Percentiles rank a stretch among this genome's conserved stretches.
phyloP scores from a whole-genome alignment of 2,888 invertebrate genomes.

The Lacanobia wlatinum region DNA sequence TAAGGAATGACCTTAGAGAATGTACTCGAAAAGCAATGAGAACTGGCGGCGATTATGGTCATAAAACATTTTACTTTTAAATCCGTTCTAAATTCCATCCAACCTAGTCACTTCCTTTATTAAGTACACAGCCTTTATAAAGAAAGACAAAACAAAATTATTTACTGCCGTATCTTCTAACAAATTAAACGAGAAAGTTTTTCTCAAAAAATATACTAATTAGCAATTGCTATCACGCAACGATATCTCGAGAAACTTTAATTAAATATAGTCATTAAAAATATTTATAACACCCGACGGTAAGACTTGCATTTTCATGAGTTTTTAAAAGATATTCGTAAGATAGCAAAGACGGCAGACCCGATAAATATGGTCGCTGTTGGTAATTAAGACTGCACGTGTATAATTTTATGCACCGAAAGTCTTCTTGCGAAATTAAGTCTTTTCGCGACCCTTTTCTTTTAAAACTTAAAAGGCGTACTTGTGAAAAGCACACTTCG shows the following conservation, averaged over 20 bases:
- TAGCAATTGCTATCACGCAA: slow-evolving; percentile 74
- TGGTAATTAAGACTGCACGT: slow-evolving; percentile 42
- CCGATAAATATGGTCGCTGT: slow-evolving; percentile 50
- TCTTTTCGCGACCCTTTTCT: not conserved
- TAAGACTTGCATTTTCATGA: slow-evolving; percentile 86
- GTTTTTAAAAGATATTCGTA: slow-evolving; percentile 78
- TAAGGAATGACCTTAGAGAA: too few relatives aligned
- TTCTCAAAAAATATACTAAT: slow-evolving; percentile 70
- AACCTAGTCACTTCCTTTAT: slow-evolving; percentile 9
- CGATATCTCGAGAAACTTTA: slow-evolving; percentile 74
- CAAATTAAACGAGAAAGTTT: slow-evolving; percentile 41
- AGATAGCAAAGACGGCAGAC: slow-evolving; percentile 37
- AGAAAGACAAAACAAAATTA: slow-evolving; percentile 46
- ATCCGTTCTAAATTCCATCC: not conserved
- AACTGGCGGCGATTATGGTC: not conserved
- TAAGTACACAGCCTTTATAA: slow-evolving; percentile 19
- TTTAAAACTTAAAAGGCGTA: not conserved
- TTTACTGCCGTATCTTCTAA: slow-evolving; percentile 36
- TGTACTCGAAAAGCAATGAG: too few relatives aligned
- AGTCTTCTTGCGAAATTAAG: not conserved
- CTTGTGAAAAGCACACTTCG: not conserved
- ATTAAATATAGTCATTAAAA: slow-evolving; percentile 86
- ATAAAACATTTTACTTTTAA: not conserved
- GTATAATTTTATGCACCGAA: slow-evolving; percentile 29
- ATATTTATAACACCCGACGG: slow-evolving; percentile 84